phyloP scores from a whole-genome alignment of 2,797 vertebrate species.

The Hapalemur alaotrensis region DNA sequence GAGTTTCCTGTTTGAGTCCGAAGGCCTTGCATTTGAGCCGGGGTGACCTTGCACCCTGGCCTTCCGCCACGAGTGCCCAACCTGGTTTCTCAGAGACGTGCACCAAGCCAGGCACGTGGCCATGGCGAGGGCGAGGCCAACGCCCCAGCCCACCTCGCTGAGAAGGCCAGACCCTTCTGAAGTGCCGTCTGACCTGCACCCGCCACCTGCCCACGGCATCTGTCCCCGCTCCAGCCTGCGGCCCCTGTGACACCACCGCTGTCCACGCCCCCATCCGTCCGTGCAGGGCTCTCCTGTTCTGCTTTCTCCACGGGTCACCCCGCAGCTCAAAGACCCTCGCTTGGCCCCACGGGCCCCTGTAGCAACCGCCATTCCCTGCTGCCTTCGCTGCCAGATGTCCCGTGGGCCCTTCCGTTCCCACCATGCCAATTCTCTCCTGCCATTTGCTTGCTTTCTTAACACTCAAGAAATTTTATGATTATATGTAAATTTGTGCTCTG shows the following conservation, averaged over 20 bases:
- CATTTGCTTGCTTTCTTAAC: neutral
- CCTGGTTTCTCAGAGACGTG: neutral
- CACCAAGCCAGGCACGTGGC: neutral
- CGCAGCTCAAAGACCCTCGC: neutral
- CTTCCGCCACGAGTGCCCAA: neutral
- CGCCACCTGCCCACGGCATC: rapidly evolving
- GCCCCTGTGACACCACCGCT: neutral
- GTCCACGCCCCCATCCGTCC: neutral
- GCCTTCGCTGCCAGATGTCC: neutral
- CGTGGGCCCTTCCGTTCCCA: rapidly evolving
- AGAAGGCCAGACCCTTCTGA: neutral
- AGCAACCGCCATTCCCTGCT: neutral
- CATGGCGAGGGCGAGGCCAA: neutral
- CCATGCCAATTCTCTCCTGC: neutral
- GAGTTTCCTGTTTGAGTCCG: neutral
- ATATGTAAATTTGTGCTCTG: neutral
- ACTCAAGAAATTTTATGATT: neutral
- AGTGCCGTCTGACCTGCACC: neutral
- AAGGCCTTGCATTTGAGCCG: neutral
- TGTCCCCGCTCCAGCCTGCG: neutral
- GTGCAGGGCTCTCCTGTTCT: neutral
- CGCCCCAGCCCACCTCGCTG: neutral
- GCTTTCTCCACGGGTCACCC: rapidly evolving
- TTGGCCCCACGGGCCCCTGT: neutral
- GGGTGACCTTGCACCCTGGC: neutral